Evolutionary conservation across 2,797 vertebrate genomes (phyloP).

Genomic region (Enteromius mattozi): DNA sequence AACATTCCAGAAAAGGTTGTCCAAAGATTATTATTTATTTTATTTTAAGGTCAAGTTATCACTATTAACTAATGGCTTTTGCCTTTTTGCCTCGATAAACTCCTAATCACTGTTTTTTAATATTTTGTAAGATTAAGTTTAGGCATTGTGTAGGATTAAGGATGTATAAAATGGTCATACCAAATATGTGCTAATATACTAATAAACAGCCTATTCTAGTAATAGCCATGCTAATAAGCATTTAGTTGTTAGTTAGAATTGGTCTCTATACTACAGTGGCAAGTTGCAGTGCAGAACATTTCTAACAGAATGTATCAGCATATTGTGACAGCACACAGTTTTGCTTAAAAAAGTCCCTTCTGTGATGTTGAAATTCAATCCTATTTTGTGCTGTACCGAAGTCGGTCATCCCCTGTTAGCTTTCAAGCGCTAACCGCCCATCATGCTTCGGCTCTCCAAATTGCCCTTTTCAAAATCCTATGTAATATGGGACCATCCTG

Average conservation of each 20-base stretch:
- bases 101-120: neutral
- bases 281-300: neutral
- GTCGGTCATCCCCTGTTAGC: slow-evolving; percentile 39
- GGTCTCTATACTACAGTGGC: neutral
- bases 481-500: slow-evolving; percentile 70
- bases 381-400: slow-evolving; percentile 25
- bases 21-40: slow-evolving; percentile 6
- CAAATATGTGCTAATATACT: neutral
- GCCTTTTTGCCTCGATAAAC: neutral
- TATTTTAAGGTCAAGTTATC: neutral
- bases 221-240: neutral
- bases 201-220: neutral
- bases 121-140: neutral
- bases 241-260: neutral
- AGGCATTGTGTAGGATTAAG: neutral
- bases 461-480: slow-evolving; percentile 70
- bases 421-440: slow-evolving; percentile 53
- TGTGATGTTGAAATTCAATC: slow-evolving; percentile 41
- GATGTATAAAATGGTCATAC: neutral
- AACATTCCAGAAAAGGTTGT: slow-evolving; percentile 23
- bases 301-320: neutral
- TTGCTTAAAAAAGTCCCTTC: slow-evolving; percentile 26
- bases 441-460: slow-evolving; percentile 65
- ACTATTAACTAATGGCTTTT: neutral
- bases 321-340: neutral